Conservation (phyloP, 2,113 vertebrate species). For the Dicentrarchus labrax region DNA sequence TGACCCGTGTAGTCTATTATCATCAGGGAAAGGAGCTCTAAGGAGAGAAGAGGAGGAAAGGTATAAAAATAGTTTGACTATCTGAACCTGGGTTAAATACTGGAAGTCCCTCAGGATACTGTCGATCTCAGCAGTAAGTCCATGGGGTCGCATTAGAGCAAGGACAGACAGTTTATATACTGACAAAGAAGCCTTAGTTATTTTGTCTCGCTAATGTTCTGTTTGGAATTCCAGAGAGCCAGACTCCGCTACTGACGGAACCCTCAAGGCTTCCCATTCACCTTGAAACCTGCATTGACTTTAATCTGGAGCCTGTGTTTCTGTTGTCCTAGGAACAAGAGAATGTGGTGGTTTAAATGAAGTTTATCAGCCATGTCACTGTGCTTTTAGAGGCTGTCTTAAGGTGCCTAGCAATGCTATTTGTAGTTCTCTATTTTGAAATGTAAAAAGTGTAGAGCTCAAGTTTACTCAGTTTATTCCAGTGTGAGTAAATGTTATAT, state of each 20-base stretch:
- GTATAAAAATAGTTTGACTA: not conserved
- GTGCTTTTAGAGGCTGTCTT: not conserved
- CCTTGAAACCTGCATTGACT: slow-evolving; percentile 7
- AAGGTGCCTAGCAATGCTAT: not conserved
- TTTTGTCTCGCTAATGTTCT: not conserved
- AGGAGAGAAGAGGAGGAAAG: not conserved
- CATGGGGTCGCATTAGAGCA: not conserved
- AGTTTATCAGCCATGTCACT: not conserved
- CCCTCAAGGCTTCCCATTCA: not conserved
- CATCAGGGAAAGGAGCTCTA: no score
- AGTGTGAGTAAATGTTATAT: not conserved
- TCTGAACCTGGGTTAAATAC: not conserved
- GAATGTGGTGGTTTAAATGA: not conserved
- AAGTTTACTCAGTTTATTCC: not conserved
- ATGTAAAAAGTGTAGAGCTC: not conserved
- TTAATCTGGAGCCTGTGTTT: not conserved
- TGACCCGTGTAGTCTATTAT: not conserved
- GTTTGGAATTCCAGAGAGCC: not conserved
- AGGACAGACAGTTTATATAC: no score
- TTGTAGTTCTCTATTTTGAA: not conserved
- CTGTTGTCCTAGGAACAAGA: not conserved
- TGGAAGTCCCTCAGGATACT: not conserved
- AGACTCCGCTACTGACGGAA: not conserved
- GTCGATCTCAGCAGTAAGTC: not conserved
- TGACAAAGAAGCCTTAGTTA: not conserved